Conservation (phyloP, 2,797 vertebrate species). For the Garrulus glandarius region DNA sequence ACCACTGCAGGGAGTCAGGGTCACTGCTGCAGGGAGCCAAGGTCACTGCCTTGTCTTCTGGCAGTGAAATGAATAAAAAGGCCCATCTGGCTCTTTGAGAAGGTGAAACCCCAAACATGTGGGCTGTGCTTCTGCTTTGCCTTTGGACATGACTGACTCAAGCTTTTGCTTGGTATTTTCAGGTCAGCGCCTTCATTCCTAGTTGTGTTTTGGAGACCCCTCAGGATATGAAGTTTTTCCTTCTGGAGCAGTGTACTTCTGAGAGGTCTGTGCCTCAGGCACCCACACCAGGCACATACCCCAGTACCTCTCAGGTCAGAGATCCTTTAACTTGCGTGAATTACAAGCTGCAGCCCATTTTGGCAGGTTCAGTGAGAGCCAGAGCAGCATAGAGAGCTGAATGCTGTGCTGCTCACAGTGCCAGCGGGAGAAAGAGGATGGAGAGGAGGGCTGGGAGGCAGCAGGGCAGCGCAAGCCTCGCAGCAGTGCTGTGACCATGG, state of each 20-base stretch:
- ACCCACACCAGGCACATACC: accelerated
- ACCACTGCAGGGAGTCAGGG: background rate
- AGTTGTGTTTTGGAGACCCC: background rate
- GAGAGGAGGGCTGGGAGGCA: background rate
- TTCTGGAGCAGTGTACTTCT: background rate
- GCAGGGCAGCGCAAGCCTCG: accelerated
- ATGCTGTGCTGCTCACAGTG: background rate
- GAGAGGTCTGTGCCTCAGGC: background rate
- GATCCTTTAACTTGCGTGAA: background rate
- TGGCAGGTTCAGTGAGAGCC: background rate
- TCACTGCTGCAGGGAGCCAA: background rate
- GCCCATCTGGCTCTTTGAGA: background rate
- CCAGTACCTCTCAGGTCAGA: background rate
- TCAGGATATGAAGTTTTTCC: background rate
- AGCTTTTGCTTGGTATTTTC: background rate
- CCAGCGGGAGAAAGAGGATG: background rate
- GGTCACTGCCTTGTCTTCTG: accelerated
- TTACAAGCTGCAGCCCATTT: background rate
- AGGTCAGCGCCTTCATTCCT: background rate
- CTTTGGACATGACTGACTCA: background rate
- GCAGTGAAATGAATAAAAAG: background rate
- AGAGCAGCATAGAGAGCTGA: background rate
- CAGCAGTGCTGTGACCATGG: accelerated
- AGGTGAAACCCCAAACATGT: background rate
- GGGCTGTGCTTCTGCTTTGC: background rate